These are phyloP conservation scores for Chelmon rostratus DNA, from an alignment of 2,797 vertebrate genomes.

Conservation along the genomic window DNA sequence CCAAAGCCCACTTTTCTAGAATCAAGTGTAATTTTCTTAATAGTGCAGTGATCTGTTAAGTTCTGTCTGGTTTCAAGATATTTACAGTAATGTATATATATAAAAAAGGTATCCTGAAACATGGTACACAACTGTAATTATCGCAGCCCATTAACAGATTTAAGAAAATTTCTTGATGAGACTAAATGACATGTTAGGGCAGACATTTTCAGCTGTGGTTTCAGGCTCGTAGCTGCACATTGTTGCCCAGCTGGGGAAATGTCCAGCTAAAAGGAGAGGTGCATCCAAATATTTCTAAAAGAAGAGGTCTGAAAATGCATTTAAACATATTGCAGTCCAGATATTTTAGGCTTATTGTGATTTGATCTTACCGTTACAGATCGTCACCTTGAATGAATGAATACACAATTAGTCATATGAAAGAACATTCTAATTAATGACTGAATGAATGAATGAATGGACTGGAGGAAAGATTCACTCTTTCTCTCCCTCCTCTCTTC, in stretches of 20 bases:
- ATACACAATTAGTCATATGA: conserved; percentile 55
- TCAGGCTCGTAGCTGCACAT: conserved; percentile 11
- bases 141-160: conserved; percentile 33
- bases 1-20: conserved; percentile 22
- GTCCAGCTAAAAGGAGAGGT: conserved; percentile 4
- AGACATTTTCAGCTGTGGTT: conserved; percentile 15
- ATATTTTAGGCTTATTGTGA: not conserved
- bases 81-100: conserved; percentile 11
- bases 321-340: conserved; percentile 12
- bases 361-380: conserved; percentile 13
- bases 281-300: conserved; percentile 7
- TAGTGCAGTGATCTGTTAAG: conserved; percentile 8
- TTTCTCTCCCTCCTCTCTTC: conserved; percentile 32
- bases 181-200: conserved; percentile 27
- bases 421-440: conserved; percentile 55
- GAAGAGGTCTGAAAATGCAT: not conserved
- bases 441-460: conserved; percentile 51
- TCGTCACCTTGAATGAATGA: conserved; percentile 44
- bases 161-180: conserved; percentile 30
- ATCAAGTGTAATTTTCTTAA: conserved; percentile 41
- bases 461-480: conserved; percentile 46
- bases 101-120: conserved; percentile 1
- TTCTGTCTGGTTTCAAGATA: conserved; percentile 18
- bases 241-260: conserved; percentile 10
- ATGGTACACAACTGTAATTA: conserved; percentile 15